Conservation (phyloP, 2,113 vertebrate genomes). For the Solenodon paradoxus region DNA sequence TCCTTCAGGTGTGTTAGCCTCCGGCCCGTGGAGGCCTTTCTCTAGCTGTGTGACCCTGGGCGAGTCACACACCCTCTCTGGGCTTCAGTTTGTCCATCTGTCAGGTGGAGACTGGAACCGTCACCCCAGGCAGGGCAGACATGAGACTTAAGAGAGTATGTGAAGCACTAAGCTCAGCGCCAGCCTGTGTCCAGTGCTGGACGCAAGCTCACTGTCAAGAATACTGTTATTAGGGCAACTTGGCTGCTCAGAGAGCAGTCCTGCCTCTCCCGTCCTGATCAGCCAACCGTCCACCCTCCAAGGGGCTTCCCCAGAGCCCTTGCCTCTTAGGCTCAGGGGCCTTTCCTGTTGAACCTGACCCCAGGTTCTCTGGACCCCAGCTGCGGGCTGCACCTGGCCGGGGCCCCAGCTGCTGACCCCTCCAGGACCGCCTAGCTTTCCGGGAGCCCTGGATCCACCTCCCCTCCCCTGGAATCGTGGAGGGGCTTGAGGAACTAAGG, state of each 20-base stretch:
- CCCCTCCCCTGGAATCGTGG: neutral
- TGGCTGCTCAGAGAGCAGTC: neutral
- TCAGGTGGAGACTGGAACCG: neutral
- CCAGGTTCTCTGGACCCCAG: neutral
- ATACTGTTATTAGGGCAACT: no score
- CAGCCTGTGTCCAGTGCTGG: accelerated
- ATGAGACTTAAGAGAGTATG: neutral
- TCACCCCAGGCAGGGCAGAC: neutral
- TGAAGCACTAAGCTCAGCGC: neutral
- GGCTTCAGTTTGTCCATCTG: neutral
- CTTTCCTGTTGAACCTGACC: neutral
- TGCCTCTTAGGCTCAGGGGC: neutral
- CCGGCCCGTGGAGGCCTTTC: neutral
- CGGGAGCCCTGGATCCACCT: neutral
- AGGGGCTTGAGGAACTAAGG: neutral
- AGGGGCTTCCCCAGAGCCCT: neutral
- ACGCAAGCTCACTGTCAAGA: neutral
- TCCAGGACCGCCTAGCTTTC: neutral
- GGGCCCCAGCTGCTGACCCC: no score
- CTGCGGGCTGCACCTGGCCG: neutral
- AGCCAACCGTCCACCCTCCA: neutral
- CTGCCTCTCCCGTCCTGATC: neutral
- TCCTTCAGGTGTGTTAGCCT: neutral
- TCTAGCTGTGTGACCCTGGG: no score
- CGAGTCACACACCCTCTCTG: no score